Base-by-base conservation (phyloP, 2,797 vertebrate species). In the Poecilia picta region DNA sequence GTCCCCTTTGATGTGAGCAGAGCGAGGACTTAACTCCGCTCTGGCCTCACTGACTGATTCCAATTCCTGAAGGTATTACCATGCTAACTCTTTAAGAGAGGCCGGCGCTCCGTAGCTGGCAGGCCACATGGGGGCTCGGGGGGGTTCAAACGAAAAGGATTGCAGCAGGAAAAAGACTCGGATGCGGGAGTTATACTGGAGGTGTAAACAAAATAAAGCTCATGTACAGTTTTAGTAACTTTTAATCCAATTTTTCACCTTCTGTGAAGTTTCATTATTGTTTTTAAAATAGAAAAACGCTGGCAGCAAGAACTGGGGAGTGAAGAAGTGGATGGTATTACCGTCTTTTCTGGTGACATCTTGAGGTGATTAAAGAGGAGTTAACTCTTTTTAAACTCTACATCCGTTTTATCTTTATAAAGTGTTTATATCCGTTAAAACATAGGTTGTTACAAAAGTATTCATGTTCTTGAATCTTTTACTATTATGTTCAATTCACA, bases 1-100 rank as follows among this genome's bases (percentile, higher is more conserved):
- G 8, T 83, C 89, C 85, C 51, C 90, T 94, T 92, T 94, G 92
- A 94, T 91, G 90, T 93, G 88, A 88, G 90, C 11, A 72, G 88
- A 89, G 87, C 75, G 13, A 79, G 85, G 83, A 88, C 84, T 94
- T 93, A 92, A 82, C 88, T 86, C 84, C 80, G 77, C 88, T 90
- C 87, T 47, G 85, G 91, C 90, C 87, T 75, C 81, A 64, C 83
- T 87, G 89, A 86, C 84, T 91, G 89, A 83, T 85, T 93, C 82
- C 59, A 73, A 87, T 84, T 91, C 89, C 87, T 84, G 62, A 66
- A 83, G 89, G 91, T 91, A 93, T 93, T 92, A 93, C 89, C 80
- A 87, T 87, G 87, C 89, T 91, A 93, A 91, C 90, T 85, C 87
- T 91, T 90, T 87, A 88, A 90, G 89, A 83, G 82, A 77, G 88